Evolutionary conservation across 2,888 invertebrate genomes (phyloP).

Genomic region (Polymixis flavicincta): DNA sequence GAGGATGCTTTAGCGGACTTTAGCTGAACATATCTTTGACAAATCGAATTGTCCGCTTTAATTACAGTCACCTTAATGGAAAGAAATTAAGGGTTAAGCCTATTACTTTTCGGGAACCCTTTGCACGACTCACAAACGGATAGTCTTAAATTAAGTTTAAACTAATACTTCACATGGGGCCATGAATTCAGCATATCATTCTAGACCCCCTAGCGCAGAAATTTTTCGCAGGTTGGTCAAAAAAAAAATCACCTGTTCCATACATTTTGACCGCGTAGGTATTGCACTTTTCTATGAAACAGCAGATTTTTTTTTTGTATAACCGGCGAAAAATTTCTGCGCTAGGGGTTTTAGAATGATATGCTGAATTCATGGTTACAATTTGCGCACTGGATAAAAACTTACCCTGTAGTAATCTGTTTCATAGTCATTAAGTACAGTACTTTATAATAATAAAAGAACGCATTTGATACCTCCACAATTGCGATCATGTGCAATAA

Average conservation of each 20-base stretch:
- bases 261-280: no score
- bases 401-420: not conserved
- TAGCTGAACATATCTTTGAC: not conserved
- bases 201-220: no score
- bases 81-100: not conserved
- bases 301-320: no score
- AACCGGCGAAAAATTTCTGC: no score
- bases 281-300: no score
- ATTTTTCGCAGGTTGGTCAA: no score
- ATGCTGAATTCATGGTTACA: no score
- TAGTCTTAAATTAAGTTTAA: not conserved
- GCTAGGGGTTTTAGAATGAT: no score
- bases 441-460: conserved; percentile 7
- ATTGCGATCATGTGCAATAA: conserved; percentile 43
- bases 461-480: conserved; percentile 21
- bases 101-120: not conserved
- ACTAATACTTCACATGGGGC: no score
- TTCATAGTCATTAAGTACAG: conserved; percentile 1
- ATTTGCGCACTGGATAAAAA: no score
- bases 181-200: no score
- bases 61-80: not conserved
- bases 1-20: not conserved
- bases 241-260: no score
- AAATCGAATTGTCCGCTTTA: not conserved
- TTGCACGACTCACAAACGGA: not conserved